Base-by-base conservation (phyloP, 2,888 invertebrate species). In the Zygothrica quintamaculata region DNA sequence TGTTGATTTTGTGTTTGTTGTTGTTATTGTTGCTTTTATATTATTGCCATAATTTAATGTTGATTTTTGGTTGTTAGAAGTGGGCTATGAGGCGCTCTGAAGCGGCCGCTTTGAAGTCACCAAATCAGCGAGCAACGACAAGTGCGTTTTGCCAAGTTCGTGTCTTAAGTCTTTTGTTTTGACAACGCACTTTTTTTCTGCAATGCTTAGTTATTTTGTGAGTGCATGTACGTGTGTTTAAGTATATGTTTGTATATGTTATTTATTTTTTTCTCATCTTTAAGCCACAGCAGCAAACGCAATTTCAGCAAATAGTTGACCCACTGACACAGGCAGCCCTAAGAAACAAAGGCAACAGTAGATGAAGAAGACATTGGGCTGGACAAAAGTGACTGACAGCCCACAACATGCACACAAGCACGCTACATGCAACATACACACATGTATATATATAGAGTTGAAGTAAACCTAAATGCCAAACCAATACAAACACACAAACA, bases 11-110 rank as follows among this genome's bases (percentile, higher is more conserved):
- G 8, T 26, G 26, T 9, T 48, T 51, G 51, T 26, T 58, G 62
- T 59, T 56, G 60, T 75, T 55, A 52, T 70, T 65, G 67, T 70
- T 74, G 62, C 65, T 66, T 36, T 62, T 60, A 53, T 40, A 25
- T 46, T 73, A 58, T 80, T 70, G 78, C 80, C 84, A 80, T 80
- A 84, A 81, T 68, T 76, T 74, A 71, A 84, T 80, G 80, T 74
- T 80, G 80, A 80, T 80, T 80, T 81, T 80, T 64, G 61, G 78
- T 67, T 75, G 77, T 66, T 73, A 73, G 66, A 80, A 80, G 81
- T 84, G 77, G 79, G 84, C 81, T 84, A 81, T 80, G 57, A 56
- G 56, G 70, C 61, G 53, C 40, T n/a, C n/a, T 52, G 42, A 13
- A 15, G 59, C 75, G 77, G 74, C 56, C 4, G 42, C 75, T 70